Conservation (phyloP, 2,797 vertebrate genomes). For the Loris lydekkerianus region DNA sequence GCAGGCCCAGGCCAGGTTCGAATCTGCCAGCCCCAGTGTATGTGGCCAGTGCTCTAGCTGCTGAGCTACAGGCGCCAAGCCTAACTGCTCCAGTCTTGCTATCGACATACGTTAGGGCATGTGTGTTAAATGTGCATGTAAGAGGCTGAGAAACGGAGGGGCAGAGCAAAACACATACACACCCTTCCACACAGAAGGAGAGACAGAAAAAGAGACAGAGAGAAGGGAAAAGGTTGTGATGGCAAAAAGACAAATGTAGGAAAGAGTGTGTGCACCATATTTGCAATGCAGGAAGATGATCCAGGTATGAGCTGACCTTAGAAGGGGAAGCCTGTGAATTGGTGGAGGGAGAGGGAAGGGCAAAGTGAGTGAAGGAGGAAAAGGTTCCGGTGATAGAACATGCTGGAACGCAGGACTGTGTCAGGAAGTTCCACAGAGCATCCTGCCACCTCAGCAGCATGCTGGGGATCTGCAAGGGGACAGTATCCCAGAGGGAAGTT, state of each 20-base stretch:
- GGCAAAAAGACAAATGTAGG: neutral
- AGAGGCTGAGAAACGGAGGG: neutral
- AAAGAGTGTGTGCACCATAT: neutral
- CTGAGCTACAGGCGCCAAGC: too few relatives aligned
- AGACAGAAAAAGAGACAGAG: neutral
- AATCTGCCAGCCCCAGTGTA: too few relatives aligned
- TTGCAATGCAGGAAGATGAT: neutral
- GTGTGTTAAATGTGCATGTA: neutral
- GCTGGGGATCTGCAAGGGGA: neutral
- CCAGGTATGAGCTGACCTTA: neutral
- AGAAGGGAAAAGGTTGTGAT: neutral
- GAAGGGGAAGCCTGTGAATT: neutral
- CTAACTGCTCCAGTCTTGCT: neutral
- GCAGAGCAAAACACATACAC: neutral
- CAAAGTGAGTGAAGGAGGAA: neutral
- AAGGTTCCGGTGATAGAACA: neutral
- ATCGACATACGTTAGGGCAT: neutral
- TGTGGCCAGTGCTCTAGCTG: too few relatives aligned
- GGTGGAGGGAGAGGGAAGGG: too few relatives aligned
- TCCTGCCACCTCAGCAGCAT: neutral
- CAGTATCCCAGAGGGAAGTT: neutral
- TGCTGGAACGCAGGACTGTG: neutral
- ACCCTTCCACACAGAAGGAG: neutral
- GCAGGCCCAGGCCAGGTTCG: too few relatives aligned
- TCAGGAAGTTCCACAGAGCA: neutral